phyloP scores from a whole-genome alignment of 2,113 vertebrate species.

The Onychorhynchus coronatus region DNA sequence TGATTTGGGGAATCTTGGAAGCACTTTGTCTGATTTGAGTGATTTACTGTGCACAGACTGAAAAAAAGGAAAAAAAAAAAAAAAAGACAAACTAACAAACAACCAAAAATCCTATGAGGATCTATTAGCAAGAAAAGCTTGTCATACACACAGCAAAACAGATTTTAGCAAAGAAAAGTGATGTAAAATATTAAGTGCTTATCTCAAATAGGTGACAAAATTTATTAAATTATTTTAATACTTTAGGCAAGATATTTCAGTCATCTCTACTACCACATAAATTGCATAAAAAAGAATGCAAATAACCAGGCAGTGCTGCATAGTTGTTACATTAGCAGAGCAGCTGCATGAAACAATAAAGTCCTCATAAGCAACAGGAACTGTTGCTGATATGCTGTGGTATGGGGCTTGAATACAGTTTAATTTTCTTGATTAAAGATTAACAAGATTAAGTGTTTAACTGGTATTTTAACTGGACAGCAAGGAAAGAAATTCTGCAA shows the following conservation, averaged over 20 bases:
- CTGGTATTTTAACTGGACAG: background rate
- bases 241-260: background rate
- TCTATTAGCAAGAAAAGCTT: background rate
- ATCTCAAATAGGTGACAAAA: background rate
- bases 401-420: background rate
- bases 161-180: background rate
- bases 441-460: constrained; percentile 1
- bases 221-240: background rate
- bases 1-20: background rate
- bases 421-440: constrained; percentile 18
- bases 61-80: background rate
- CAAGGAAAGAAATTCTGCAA: background rate
- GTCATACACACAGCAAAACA: background rate
- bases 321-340: background rate
- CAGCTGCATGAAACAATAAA: background rate
- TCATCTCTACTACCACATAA: background rate
- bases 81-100: background rate
- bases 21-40: background rate
- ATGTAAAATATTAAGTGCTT: background rate
- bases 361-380: background rate
- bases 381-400: background rate
- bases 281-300: background rate
- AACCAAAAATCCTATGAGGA: background rate
- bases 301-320: background rate
- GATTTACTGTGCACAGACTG: background rate